A percentile compares a stretch with the other conserved stretches of the same genome.
Conservation (phyloP, 2,888 invertebrate species). For the Ischnura elegans region DNA sequence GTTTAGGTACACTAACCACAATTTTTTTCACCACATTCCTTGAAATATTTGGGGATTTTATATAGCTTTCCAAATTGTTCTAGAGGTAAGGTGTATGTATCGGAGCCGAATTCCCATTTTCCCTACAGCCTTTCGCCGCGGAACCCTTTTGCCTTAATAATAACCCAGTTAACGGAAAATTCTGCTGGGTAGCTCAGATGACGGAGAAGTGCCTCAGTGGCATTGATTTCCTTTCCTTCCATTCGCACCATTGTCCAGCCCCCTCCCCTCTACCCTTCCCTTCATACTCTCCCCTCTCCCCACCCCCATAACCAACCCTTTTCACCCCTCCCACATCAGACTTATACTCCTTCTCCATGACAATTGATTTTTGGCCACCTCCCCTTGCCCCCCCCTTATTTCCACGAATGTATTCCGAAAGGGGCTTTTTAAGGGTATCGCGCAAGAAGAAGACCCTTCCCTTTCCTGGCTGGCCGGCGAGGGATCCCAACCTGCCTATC, state of each 20-base stretch:
- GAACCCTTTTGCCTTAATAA: not conserved
- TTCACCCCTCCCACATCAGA: not conserved
- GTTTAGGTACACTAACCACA: too few species aligned
- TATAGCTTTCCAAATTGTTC: too few species aligned
- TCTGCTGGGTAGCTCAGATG: not conserved
- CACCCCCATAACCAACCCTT: not conserved
- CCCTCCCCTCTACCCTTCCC: not conserved
- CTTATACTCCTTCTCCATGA: conserved; percentile 27
- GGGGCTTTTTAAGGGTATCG: conserved; percentile 7
- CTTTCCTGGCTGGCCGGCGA: not conserved
- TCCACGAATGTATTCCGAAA: not conserved
- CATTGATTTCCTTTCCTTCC: conserved; percentile 1
- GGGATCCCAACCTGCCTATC: too few species aligned
- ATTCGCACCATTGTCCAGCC: not conserved
- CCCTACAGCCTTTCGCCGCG: not conserved
- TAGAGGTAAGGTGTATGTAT: too few species aligned
- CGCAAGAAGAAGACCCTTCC: not conserved
- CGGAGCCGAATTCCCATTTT: too few species aligned
- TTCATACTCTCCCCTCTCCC: not conserved
- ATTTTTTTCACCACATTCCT: too few species aligned
- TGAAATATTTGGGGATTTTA: too few species aligned
- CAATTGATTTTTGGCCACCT: not conserved
- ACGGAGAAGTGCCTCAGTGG: not conserved
- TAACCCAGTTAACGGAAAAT: not conserved
- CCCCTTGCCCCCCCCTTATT: not conserved